Percentiles rank a stretch among this genome's conserved stretches.
Conservation (phyloP, 1,140 invertebrate genomes). For the Bombyx mori region DNA sequence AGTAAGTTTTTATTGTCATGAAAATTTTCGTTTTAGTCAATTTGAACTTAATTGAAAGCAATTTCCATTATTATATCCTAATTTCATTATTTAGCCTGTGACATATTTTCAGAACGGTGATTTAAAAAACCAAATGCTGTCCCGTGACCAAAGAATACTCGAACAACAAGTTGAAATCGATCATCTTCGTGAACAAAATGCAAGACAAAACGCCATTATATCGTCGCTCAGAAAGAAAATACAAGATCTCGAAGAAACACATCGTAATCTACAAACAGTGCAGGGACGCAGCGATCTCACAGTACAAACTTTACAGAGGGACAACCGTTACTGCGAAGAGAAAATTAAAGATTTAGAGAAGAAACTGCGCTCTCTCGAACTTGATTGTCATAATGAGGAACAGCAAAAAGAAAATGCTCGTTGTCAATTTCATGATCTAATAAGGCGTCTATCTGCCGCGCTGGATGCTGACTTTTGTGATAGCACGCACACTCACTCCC, state of each 20-base stretch:
- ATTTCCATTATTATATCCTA: too few species aligned
- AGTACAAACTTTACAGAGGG: slow-evolving; percentile 80
- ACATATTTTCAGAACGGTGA: slow-evolving; percentile 73
- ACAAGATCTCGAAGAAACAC: slow-evolving; percentile 83
- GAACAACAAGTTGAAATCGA: slow-evolving; percentile 80
- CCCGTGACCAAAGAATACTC: slow-evolving; percentile 76
- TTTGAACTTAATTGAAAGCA: not conserved
- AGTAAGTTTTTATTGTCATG: slow-evolving; percentile 56
- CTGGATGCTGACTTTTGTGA: slow-evolving; percentile 79
- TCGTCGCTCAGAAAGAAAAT: slow-evolving; percentile 83
- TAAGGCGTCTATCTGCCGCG: slow-evolving; percentile 77
- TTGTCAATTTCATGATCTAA: slow-evolving; percentile 78
- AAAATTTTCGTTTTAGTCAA: slow-evolving; percentile 3
- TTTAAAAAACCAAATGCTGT: slow-evolving; percentile 76
- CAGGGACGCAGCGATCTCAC: slow-evolving; percentile 79
- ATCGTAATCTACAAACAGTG: slow-evolving; percentile 75
- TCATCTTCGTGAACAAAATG: slow-evolving; percentile 83
- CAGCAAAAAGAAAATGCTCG: slow-evolving; percentile 77
- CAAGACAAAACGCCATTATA: slow-evolving; percentile 84
- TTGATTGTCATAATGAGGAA: slow-evolving; percentile 78
- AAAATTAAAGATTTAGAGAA: slow-evolving; percentile 82
- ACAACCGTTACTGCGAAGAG: slow-evolving; percentile 82
- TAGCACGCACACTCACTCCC: slow-evolving; percentile 71
- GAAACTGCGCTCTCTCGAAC: slow-evolving; percentile 79
- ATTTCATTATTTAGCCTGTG: slow-evolving; percentile 3